A percentile compares a stretch with the other conserved stretches of the same genome.
phyloP scores from a whole-genome alignment of 2,113 vertebrate species.

The Arothron firmamentum region DNA sequence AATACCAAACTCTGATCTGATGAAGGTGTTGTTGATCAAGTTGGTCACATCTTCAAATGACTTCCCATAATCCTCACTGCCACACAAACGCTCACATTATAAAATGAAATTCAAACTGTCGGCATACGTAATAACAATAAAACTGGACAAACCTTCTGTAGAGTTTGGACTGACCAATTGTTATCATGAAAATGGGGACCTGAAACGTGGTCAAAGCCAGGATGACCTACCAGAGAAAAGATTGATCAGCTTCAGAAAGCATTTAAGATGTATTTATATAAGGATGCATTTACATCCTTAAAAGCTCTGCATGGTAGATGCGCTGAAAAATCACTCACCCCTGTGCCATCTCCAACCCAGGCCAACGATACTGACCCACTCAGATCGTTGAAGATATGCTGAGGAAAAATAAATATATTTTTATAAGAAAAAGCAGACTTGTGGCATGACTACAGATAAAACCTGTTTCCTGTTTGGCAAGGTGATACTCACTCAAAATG shows the following conservation, averaged over 20 bases:
- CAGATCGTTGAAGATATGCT: constrained; percentile 83
- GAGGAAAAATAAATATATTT: constrained; percentile 6
- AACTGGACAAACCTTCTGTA: constrained; percentile 81
- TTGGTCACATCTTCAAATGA: constrained; percentile 83
- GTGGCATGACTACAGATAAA: constrained; percentile 1
- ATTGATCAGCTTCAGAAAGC: constrained; percentile 20
- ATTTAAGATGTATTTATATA: constrained; percentile 1
- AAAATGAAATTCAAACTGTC: constrained; percentile 8
- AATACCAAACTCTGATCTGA: constrained; percentile 88
- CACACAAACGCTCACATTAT: constrained; percentile 13
- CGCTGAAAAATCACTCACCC: constrained; percentile 76
- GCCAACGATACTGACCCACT: constrained; percentile 87
- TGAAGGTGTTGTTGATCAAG: constrained; percentile 90
- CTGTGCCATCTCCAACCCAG: constrained; percentile 90
- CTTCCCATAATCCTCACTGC: constrained; percentile 90
- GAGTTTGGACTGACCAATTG: constrained; percentile 85
- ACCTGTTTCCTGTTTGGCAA: neutral
- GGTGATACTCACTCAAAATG: neutral
- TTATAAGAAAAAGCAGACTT: neutral
- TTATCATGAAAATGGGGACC: constrained; percentile 84
- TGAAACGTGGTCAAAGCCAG: constrained; percentile 88
- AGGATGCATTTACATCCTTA: neutral
- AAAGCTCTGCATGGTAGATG: too few relatives aligned
- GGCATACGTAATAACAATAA: neutral
- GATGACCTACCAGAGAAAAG: constrained; percentile 76